Evolutionary conservation across 2,888 invertebrate species (phyloP), one percentile per base, ranked within the genome.

Genomic region (Ypsolopha scabrella): DNA sequence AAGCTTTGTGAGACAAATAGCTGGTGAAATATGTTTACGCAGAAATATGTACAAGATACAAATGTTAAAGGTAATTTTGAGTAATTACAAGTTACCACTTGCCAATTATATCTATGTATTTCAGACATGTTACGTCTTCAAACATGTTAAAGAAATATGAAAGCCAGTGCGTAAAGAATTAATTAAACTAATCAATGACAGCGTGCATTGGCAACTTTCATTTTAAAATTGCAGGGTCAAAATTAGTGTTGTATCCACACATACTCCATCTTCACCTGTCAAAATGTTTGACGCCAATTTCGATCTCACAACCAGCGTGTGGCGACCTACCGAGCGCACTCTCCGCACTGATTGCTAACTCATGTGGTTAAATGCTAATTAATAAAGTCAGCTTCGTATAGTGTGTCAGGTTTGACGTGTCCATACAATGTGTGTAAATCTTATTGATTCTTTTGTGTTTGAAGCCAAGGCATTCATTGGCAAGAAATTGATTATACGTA

Each of bases 261-360:
- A 24, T 24, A 24, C 52, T 60, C 63, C 61, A 65, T 58, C 57
- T 57, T 57, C 57, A 59, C 52, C 67, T 62, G 66, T 72, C 71
- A 70, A 62, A 62, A 51, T 48, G 50, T 58, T 67, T 63, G 63
- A 68, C 55, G 60, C 59, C 60, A 62, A 65, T 63, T 66, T 62
- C 64, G 68, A 34, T 46, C 46, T 34, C 46, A 10, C 7, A 33
- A 34, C 35, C 46, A 46, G 34, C 34, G 10, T 43, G 43, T 43
- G 43, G 43, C 14, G 24, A 24, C 24, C 24, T 24, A 43, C 6
- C 43, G 14, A 43, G 13, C 24, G 43, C 11, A 43, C 43, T 4
- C 4, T 13, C 24, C 43, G 14, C 43, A 14, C 24, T 13, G 43
- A 43, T 14, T 43, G 43, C 43, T 24, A 43, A 43, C 24, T 43